Base-by-base conservation (phyloP, 1,140 invertebrate genomes). In the Nasonia longicornis region DNA sequence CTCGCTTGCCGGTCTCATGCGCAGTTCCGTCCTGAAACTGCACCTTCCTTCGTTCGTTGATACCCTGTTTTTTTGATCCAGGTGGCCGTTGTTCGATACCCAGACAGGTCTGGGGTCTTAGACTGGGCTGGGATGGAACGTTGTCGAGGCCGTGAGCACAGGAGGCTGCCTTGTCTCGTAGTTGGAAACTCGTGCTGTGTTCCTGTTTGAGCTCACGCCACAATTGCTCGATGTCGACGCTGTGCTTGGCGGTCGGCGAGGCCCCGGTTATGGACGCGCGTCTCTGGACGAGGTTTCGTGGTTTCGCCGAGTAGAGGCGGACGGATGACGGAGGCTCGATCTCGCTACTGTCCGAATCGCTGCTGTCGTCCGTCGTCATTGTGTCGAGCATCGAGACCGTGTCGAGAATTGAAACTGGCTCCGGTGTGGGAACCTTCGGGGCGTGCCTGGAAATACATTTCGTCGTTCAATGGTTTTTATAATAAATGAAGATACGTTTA, bases 211-310 rank as follows among this genome's bases (percentile, higher is more conserved):
- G 89, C 84, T 94, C 93, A 76, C 92, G 91, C 94, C 94, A 95
- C 88, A 95, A 93, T 91, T 94, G 93, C 84, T 95, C 94, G 74
- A 95, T 92, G 86, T 93, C 92, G 79, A 94, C 90, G 81, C 92
- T 92, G 71, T 95, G 92, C 81, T 93, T 94, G 66, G 93, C 91
- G 4, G 93, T 94, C 20, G 96, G 95, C 82, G 94, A 96, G 70
- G 94, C 95, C 10, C 97, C 96, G 84, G 96, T 96, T 84, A 98
- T 96, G 7, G 96, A 97, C 73, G 97, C 96, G 35, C 97, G 91
- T 14, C 97, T 92, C 88, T 96, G 96, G 26, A 96, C 93, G 79
- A 93, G 91, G 31, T 94, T 93, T 58, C 95, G 92, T 31, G 95
- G 95, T 87, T 96, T 96, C 1, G 95, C 93, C 31, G 95, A 93